These are phyloP conservation scores for Synanthedon formicaeformis DNA, from an alignment of 2,888 invertebrate species.

Conservation along the genomic window DNA sequence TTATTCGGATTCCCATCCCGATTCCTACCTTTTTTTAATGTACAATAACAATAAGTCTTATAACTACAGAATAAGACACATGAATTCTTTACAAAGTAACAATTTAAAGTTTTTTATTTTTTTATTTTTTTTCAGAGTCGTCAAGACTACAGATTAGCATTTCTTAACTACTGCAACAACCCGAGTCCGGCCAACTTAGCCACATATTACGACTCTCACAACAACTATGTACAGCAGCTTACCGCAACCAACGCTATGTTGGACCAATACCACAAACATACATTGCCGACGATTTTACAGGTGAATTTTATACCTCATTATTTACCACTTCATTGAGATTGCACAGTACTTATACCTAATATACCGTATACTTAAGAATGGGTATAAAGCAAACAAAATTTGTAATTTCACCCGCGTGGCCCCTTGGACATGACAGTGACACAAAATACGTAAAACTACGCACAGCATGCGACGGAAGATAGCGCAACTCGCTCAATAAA, in stretches of 20 bases:
- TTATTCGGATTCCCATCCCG: too few species aligned
- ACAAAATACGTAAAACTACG: too few species aligned
- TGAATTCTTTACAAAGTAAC: too few species aligned
- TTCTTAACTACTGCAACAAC: conserved; percentile 80
- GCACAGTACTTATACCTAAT: background rate
- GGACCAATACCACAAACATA: conserved; percentile 87
- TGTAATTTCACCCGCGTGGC: too few species aligned
- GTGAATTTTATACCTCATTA: conserved; percentile 41
- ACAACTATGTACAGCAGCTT: conserved; percentile 92
- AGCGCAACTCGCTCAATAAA: too few species aligned
- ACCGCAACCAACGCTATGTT: conserved; percentile 94
- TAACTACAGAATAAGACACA: too few species aligned
- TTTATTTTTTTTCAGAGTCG: conserved; percentile 74
- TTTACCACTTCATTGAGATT: background rate
- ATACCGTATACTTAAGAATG: background rate
- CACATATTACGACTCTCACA: conserved; percentile 91
- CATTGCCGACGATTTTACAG: conserved; percentile 87
- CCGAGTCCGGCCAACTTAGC: conserved; percentile 78
- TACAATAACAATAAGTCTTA: too few species aligned
- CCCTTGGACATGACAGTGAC: too few species aligned
- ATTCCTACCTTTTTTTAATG: too few species aligned
- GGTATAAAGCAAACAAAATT: too few species aligned
- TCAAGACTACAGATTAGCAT: conserved; percentile 88
- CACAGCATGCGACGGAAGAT: too few species aligned
- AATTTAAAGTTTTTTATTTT: too few species aligned